These are phyloP conservation scores for Andrena haemorrhoa DNA, from an alignment of 2,888 invertebrate genomes.

Conservation along the genomic window DNA sequence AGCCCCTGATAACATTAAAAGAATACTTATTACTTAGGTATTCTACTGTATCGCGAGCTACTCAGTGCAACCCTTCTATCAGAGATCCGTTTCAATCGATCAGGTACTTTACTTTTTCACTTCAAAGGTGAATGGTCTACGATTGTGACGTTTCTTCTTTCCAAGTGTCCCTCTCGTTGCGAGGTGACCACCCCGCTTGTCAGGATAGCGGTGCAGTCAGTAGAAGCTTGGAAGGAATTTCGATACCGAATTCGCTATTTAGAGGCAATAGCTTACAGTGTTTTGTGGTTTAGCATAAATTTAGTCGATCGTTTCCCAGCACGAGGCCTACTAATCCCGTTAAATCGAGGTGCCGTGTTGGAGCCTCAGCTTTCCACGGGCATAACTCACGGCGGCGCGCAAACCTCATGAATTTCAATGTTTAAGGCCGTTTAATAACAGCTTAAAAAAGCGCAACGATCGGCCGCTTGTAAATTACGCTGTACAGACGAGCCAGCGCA, in stretches of 20 bases:
- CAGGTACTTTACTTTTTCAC: not conserved
- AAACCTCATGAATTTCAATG: constrained; percentile 39
- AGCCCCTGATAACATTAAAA: too few relatives aligned
- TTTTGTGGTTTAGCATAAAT: not conserved
- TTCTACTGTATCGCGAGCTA: too few relatives aligned
- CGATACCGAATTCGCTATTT: too few relatives aligned
- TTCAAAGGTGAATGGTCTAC: not conserved
- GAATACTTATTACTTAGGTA: too few relatives aligned
- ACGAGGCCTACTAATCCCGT: constrained; percentile 3
- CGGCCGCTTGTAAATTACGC: constrained; percentile 33
- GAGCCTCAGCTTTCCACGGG: not conserved
- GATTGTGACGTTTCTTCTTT: not conserved
- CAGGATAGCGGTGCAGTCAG: too few relatives aligned
- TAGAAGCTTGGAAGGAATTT: too few relatives aligned
- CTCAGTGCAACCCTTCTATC: not conserved
- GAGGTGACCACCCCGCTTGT: not conserved
- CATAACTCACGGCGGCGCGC: constrained; percentile 9
- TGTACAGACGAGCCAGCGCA: constrained; percentile 4
- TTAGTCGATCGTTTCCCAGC: constrained; percentile 11
- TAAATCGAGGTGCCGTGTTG: constrained; percentile 20
- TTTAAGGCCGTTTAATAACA: constrained; percentile 18
- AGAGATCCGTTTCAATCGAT: not conserved
- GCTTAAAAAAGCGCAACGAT: constrained; percentile 27
- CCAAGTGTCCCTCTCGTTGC: not conserved
- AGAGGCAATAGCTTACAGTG: too few relatives aligned